phyloP scores from a whole-genome alignment of 2,113 vertebrate species.

The Heterochromis multidens region DNA sequence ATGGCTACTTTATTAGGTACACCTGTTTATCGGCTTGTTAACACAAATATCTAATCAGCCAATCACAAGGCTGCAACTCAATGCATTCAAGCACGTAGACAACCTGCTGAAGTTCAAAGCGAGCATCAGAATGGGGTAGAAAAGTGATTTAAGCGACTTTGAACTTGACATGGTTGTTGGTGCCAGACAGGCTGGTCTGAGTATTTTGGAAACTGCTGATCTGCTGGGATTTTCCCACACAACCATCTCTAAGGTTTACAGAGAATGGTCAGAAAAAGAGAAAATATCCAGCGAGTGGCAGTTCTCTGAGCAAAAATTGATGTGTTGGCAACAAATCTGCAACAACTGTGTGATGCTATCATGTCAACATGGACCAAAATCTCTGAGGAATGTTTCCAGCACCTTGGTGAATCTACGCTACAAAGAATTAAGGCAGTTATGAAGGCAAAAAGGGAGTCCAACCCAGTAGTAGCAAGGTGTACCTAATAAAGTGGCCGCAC shows the following conservation, averaged over 20 bases:
- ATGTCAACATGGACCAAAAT: neutral
- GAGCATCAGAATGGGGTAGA: neutral
- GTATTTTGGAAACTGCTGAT: neutral
- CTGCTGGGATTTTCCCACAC: neutral
- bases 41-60: neutral
- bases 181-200: neutral
- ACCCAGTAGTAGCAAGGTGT: neutral
- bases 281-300: neutral
- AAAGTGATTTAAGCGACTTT: neutral
- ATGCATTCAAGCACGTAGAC: neutral
- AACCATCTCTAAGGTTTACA: neutral
- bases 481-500: neutral
- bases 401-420: neutral
- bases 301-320: neutral
- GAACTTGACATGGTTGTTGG: neutral
- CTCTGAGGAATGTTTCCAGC: neutral
- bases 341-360: neutral
- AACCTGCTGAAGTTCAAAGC: neutral
- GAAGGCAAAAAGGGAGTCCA: rapidly evolving
- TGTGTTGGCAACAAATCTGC: neutral
- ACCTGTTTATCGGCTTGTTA: neutral
- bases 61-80: neutral
- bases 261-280: neutral
- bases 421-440: neutral
- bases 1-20: neutral